Base-by-base conservation (phyloP, 1,140 invertebrate genomes). In the Tribolium castaneum region DNA sequence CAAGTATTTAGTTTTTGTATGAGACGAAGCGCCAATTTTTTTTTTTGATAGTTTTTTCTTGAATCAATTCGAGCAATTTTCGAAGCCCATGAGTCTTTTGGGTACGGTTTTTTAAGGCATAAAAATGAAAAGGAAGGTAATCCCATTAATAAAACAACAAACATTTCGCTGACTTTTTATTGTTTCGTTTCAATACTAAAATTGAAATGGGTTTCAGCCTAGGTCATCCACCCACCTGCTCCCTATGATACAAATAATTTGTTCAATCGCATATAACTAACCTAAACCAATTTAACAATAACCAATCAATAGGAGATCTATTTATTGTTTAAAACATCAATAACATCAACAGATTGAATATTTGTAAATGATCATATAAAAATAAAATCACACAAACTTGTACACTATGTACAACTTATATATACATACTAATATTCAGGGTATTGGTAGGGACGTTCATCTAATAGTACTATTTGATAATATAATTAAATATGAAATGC, bases 301-400 rank as follows among this genome's bases (percentile, higher is more conserved):
- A 66, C 59, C 16, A 35, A n/a, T 52, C 16, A 66, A 66, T 10
- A 62, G 5, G 59, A 59, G 30, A 66, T 66, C 59, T 66, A 66
- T 39, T 66, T 66, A 10, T 12, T 66, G n/a, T 35, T 13, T 9
- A 39, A 10, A 30, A 62, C 56, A 35, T 56, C 13, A 9, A 62
- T 39, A 66, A 66, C 34, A 66, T 35, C 59, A 66, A 66, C 59
- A 35, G 6, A 35, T 13, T 12, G 25, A 35, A 12, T 35, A 30
- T 30, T 30, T 30, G 25, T 30, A 66, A 59, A 19, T 30, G n/a
- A 34, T 66, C 59, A 35, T 66, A 66, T 66, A 66, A 66, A 66
- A 66, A 66, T 66, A 66, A 66, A 66, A 66, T 66, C 59, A 66
- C 59, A 66, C 59, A 66, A 35, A 35, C 10, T 66, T 66, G 30